Evolutionary conservation across 2,113 vertebrate genomes (phyloP), one percentile per base, ranked within the genome.

Genomic region (Marmota flaviventris): DNA sequence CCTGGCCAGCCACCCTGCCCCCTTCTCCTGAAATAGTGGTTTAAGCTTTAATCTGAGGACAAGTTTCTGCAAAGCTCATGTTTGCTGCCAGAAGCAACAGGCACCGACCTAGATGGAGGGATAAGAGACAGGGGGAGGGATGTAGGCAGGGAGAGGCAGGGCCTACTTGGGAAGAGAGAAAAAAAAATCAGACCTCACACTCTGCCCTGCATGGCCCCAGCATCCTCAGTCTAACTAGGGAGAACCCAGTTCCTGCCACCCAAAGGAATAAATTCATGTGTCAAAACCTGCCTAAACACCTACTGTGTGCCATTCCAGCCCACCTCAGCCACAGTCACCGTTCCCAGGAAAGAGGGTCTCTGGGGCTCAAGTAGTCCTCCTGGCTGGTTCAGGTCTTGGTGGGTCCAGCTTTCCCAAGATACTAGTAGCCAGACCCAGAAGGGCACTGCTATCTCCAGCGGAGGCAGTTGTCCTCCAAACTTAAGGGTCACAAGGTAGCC

Each of bases 41-140:
- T 87, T 86, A 93, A 89, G 65, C 39, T 94, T 93, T 89, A 97
- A 95, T 97, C 86, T 0, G 2, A 97, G 79, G 89, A 93, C 97
- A 97, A 95, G 95, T 97, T 96, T 96, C 70, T 93, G 75, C 96
- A 98, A 89, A 97, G 93, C 93, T 89, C 89, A 1, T 76, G 51
- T 73, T 96, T 95, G 79, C 85, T 58, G n/a, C 73, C 0, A 8
- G 78, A 94, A 92, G 93, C 65, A 96, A 45, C 87, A 76, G 81
- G 94, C 63, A 87, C 81, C 77, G 58, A 32, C 69, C 56, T 76
- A 96, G 92, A 94, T 93, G 89, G 84, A 81, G 63, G 86, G 96
- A 96, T 97, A 95, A 98, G 93, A 29, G 45, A 4, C 3, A 0
- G 4, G 53, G 18, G 34, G 39, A 20, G 56, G 67, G 34, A 1